Evolutionary conservation across 2,113 vertebrate species (phyloP).

Genomic region (Tiliqua scincoides): DNA sequence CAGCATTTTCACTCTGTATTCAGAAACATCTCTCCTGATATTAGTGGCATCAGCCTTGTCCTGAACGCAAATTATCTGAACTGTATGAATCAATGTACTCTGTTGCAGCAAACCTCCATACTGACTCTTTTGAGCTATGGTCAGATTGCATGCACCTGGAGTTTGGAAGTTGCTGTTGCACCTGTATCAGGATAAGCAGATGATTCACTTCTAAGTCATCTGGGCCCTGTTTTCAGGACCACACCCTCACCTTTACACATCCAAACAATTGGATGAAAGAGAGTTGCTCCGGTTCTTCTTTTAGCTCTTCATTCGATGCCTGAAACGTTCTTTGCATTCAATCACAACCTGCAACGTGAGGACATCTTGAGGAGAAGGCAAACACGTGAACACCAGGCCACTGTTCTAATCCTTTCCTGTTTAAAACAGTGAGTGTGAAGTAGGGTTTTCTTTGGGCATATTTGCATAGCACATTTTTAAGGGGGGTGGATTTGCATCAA

Average conservation of each 20-base stretch:
- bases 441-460: not conserved
- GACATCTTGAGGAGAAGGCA: not conserved
- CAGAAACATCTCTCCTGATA: not conserved
- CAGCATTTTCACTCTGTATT: not conserved
- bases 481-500: not conserved
- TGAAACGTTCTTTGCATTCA: not conserved
- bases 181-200: not conserved
- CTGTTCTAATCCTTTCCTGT: not conserved
- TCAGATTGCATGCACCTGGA: not conserved
- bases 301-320: not conserved
- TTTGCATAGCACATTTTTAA: not conserved
- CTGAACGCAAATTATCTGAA: not conserved
- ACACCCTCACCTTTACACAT: not conserved
- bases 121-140: not conserved
- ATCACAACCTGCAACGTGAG: not conserved
- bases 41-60: not conserved
- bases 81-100: not conserved
- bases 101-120: not conserved
- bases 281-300: accelerated
- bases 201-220: conserved; percentile 10
- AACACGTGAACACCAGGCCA: not conserved
- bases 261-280: accelerated
- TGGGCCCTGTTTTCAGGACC: not conserved
- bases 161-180: not conserved
- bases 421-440: not conserved